A percentile compares a stretch with the other conserved stretches of the same genome.
phyloP scores from a whole-genome alignment of 2,888 invertebrate genomes.

The Chirona hameri region DNA sequence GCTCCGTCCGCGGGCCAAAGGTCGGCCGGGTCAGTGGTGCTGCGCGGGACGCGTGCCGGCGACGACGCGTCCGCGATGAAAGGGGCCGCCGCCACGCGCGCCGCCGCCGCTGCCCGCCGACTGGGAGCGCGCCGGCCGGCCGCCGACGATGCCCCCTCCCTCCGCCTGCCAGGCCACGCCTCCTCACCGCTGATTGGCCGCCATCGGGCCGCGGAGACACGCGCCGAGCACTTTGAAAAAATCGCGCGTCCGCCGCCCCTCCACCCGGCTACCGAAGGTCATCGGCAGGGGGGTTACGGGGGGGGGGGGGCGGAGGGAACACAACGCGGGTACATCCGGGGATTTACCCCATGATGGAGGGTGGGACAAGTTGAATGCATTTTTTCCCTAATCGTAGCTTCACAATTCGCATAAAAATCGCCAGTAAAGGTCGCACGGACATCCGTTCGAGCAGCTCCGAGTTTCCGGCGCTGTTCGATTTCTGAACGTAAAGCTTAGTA shows the following conservation, averaged over 20 bases:
- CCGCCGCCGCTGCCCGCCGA: not conserved
- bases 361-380: no score
- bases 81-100: not conserved
- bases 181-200: not conserved
- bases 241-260: not conserved
- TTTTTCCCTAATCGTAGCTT: no score
- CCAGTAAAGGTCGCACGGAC: no score
- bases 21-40: no score
- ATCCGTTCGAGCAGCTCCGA: no score
- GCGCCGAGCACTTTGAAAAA: slow-evolving; percentile 23
- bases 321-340: not conserved
- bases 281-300: not conserved
- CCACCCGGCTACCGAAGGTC: not conserved
- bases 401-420: no score
- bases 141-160: not conserved
- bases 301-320: not conserved
- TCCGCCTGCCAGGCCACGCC: not conserved
- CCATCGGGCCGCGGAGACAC: not conserved
- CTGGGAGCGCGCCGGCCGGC: not conserved
- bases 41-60: no score
- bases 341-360: no score
- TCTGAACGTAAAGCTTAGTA: no score
- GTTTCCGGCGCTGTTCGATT: no score
- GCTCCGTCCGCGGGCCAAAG: no score
- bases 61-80: no score